Evolutionary conservation across 2,888 invertebrate genomes (phyloP), one percentile per base, ranked within the genome.

Genomic region (Thyatira batis): DNA sequence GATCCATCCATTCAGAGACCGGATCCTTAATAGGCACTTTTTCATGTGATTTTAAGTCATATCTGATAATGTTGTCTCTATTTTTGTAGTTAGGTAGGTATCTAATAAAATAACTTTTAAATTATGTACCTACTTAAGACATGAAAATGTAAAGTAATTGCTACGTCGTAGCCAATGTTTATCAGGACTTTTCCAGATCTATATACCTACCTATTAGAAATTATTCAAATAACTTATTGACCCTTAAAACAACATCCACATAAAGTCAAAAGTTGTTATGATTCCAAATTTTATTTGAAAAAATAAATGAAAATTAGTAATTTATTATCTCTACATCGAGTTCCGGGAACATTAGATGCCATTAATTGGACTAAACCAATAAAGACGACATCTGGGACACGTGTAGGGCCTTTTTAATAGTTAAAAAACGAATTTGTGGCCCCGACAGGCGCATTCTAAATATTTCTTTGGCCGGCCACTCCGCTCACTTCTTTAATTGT

Each of bases 361-460:
- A 90, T 91, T 90, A 89, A 90, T 90, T 90, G 85, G 84, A 63
- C 80, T 88, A 86, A 87, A 87, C 87, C 89, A 90, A 91, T 91
- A 91, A 89, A 89, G 87, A 89, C 86, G 87, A 90, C 87, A 89
- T 78, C 80, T 61, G 66, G 75, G 84, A 90, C 89, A 89, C 87
- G 87, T 89, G 89, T 87, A 83, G 73, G 55, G 63, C 68, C 67
- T 71, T 74, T 78, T 79, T 67, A 71, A 71, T 74, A 68, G 68
- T 76, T 59, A 75, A 75, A 78, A 76, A 72, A 72, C 59, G 58
- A 64, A 71, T 68, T 65, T 65, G 69, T 68, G 60, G 45, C 67
- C 65, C 64, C 67, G 17, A 11, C 17, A 57, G 65, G 71, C 84
- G 84, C 84, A 91, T 91, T 89, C 84, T 86, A 89, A 91, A 89